Evolutionary conservation across 2,113 vertebrate species (phyloP).

Genomic region (Carettochelys insculpta): DNA sequence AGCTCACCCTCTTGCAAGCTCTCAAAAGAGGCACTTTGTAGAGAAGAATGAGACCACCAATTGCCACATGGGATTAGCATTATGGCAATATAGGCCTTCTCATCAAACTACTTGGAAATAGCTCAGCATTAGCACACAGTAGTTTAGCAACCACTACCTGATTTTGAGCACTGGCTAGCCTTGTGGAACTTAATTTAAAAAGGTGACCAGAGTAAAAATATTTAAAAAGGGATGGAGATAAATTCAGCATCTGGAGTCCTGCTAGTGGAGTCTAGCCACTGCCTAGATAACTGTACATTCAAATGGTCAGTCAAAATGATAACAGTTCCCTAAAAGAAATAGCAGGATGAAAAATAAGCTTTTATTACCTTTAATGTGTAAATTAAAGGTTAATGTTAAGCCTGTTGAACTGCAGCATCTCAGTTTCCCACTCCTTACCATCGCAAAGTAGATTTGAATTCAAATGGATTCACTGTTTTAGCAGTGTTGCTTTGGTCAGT

Average conservation of each 20-base stretch:
- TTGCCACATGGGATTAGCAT: background rate
- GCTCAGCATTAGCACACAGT: background rate
- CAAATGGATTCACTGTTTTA: slow-evolving; percentile 13
- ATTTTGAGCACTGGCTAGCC: background rate
- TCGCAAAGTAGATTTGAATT: slow-evolving; percentile 21
- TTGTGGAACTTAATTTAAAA: background rate
- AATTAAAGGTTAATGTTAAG: background rate
- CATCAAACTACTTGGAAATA: background rate
- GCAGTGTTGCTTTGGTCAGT: background rate
- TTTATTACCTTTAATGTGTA: background rate
- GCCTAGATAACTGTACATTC: background rate
- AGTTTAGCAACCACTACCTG: background rate
- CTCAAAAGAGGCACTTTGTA: background rate
- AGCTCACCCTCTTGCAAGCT: background rate
- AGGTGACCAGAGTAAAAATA: background rate
- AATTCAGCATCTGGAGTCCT: background rate
- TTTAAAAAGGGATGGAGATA: background rate
- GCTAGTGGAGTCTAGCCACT: background rate
- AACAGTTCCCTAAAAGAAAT: background rate
- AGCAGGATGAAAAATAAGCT: background rate
- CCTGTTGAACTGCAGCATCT: background rate
- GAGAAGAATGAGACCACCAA: background rate
- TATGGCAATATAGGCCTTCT: background rate
- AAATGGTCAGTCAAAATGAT: background rate
- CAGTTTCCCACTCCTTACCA: background rate